Base-by-base conservation (phyloP, 1,140 invertebrate genomes). In the Drosophila trapezifrons region DNA sequence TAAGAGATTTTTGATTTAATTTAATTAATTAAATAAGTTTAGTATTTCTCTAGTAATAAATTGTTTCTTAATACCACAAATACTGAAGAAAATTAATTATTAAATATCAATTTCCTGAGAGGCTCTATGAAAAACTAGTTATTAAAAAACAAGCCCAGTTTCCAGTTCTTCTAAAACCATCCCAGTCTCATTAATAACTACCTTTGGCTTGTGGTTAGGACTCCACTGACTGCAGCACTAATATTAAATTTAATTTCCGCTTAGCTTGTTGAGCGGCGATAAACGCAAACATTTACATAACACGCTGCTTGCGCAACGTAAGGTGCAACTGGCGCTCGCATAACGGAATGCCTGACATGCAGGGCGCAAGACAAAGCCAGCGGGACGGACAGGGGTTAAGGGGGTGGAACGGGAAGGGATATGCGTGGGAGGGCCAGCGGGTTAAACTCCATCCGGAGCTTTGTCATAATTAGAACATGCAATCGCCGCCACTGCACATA, bases 381-480 rank as follows among this genome's bases (percentile, higher is more conserved):
- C 1, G 38, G 29, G 13, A n/a, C 18, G 10, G 12, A 8, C 10
- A 13, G 15, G 25, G 38, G 29, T 4, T 7, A 15, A 9, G 40
- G 18, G 25, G 8, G 10, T 15, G 37, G 17, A 12, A 15, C 9
- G 40, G n/a, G 27, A n/a, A 18, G 12, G 18, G 18, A 10, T 5
- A 20, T 6, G 25, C 8, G n/a, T 22, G 27, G 40, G 45, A 47
- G 27, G 47, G 22, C 27, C 22, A 25, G 45, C 9, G 22, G 22
- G 46, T n/a, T 29, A 17, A 29, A 29, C 25, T 37, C 52, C 29
- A 7, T 7, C 8, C 51, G 40, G 25, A 57, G 55, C 74, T 76
- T 76, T 76, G 74, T 76, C 74, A 76, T 76, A 76, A 85, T 85
- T 85, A 85, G 78, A 85, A 78, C 52, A 67, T 67, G 73, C 66